Evolutionary conservation across 2,888 invertebrate genomes (phyloP).

Genomic region (Dasypolia templi): DNA sequence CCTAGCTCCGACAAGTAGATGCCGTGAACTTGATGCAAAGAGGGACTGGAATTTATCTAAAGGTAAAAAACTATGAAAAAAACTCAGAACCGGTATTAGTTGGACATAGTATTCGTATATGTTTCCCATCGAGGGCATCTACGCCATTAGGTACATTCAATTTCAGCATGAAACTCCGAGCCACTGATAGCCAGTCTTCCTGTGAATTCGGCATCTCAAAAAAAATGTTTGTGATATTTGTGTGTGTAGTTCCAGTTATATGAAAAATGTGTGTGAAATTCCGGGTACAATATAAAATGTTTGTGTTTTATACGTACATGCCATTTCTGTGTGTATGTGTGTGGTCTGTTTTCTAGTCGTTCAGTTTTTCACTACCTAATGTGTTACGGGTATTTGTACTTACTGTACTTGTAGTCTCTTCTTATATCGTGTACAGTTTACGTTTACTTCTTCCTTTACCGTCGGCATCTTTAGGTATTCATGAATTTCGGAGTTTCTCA

Average conservation of each 20-base stretch:
- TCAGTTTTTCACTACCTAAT: slow-evolving; percentile 51
- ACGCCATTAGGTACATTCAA: slow-evolving; percentile 59
- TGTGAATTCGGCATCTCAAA: slow-evolving; percentile 56
- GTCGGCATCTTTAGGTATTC: no score
- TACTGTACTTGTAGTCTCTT: no score
- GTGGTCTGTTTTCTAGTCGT: no score
- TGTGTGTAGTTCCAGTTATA: slow-evolving; percentile 56
- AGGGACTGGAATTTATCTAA: no score
- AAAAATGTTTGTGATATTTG: slow-evolving; percentile 53
- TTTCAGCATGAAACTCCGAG: slow-evolving; percentile 52
- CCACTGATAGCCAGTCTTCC: slow-evolving; percentile 59
- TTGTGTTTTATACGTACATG: no score
- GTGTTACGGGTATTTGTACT: slow-evolving; percentile 56
- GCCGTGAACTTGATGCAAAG: no score
- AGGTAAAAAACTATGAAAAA: no score
- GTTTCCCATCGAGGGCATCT: slow-evolving; percentile 55
- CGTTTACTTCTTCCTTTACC: no score
- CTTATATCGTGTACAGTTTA: no score
- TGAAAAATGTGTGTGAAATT: slow-evolving; percentile 58
- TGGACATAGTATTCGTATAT: slow-evolving; percentile 51
- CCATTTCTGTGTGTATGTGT: no score
- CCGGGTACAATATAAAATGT: slow-evolving; percentile 57
- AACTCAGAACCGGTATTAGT: slow-evolving; percentile 49
- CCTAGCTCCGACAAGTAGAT: no score
- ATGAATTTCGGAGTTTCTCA: no score